A percentile compares a stretch with the other conserved stretches of the same genome.
These are phyloP conservation scores for Branchinecta lindahli DNA, from an alignment of 1,140 invertebrate species.

Conservation along the genomic window DNA sequence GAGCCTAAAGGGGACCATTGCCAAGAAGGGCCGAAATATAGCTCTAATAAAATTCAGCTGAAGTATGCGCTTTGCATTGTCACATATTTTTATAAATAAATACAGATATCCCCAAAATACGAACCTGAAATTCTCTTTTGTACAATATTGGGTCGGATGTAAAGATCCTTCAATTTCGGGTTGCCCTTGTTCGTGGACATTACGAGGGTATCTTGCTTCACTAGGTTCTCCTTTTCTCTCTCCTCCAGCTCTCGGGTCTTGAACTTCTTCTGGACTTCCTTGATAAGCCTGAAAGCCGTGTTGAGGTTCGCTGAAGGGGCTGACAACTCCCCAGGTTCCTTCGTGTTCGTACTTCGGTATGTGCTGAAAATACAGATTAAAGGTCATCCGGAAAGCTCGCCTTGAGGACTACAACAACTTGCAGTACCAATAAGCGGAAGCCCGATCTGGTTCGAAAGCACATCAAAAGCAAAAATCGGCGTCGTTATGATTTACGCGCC, in stretches of 20 bases:
- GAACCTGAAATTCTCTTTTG: conserved; percentile 84
- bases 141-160: conserved; percentile 95
- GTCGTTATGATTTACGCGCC: too few relatives aligned
- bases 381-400: background rate
- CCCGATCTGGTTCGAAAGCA: background rate
- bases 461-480: too few relatives aligned
- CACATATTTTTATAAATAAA: too few relatives aligned
- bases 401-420: background rate
- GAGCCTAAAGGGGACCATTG: too few relatives aligned
- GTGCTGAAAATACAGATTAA: conserved; percentile 44
- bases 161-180: conserved; percentile 95
- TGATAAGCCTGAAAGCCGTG: conserved; percentile 91
- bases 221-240: conserved; percentile 92
- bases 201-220: conserved; percentile 96
- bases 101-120: background rate
- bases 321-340: conserved; percentile 90
- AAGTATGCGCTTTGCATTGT: too few relatives aligned
- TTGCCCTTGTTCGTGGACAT: conserved; percentile 91
- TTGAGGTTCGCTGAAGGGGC: conserved; percentile 91
- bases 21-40: too few relatives aligned
- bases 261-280: conserved; percentile 98
- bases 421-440: background rate
- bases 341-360: conserved; percentile 93
- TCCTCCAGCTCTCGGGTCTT: conserved; percentile 97
- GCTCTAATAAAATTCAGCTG: too few relatives aligned